Percentiles rank a stretch among this genome's conserved stretches.
phyloP scores from a whole-genome alignment of 2,888 invertebrate species.

The Pterobdella sp. region DNA sequence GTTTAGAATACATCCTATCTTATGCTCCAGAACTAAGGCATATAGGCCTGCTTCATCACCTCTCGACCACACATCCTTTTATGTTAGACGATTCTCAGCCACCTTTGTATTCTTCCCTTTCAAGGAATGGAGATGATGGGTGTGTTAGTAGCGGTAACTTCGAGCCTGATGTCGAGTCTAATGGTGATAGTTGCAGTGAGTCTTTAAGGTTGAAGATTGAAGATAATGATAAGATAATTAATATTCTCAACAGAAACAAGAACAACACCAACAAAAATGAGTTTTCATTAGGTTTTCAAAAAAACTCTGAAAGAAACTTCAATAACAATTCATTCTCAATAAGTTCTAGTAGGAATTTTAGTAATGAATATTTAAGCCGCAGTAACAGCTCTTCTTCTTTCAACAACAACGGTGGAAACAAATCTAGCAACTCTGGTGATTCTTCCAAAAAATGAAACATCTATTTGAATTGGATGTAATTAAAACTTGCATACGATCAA shows the following conservation, averaged over 20 bases:
- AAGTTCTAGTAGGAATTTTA: no score
- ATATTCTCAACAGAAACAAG: background rate
- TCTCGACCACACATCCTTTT: constrained; percentile 19
- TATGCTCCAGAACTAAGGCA: constrained; percentile 25
- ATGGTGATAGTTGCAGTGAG: background rate
- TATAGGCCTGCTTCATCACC: constrained; percentile 24
- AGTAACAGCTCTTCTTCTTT: no score
- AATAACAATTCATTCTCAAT: no score
- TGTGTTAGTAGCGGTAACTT: background rate
- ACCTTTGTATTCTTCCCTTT: background rate
- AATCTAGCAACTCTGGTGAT: no score
- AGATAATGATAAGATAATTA: background rate
- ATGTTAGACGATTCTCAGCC: constrained; percentile 13
- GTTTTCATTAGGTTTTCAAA: background rate
- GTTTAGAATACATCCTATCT: constrained; percentile 27
- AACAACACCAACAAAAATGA: background rate
- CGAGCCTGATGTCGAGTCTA: background rate
- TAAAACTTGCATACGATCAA: no score
- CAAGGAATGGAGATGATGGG: background rate
- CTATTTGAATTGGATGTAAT: no score
- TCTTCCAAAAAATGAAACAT: no score
- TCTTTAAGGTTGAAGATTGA: no score
- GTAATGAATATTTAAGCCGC: no score
- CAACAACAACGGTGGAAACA: no score
- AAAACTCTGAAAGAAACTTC: no score